A percentile compares a stretch with the other conserved stretches of the same genome.
phyloP scores from a whole-genome alignment of 2,113 vertebrate genomes.

The Laticauda laticaudata region DNA sequence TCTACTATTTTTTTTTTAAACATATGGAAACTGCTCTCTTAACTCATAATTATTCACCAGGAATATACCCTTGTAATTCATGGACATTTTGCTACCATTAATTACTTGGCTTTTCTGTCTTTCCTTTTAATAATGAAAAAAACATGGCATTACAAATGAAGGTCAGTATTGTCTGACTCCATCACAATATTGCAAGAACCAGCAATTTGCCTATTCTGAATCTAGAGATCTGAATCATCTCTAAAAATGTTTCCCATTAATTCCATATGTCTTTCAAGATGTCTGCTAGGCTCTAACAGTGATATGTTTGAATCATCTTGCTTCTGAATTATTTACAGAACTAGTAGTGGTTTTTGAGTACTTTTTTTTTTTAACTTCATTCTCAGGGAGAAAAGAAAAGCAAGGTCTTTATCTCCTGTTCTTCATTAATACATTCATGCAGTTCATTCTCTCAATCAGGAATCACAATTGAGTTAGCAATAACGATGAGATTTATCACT shows the following conservation, averaged over 20 bases:
- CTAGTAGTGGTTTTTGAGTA: background rate
- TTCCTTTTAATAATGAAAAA: background rate
- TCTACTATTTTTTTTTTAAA: background rate
- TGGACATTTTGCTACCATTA: background rate
- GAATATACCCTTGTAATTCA: background rate
- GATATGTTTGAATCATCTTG: background rate
- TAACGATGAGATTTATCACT: constrained; percentile 10
- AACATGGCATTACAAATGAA: background rate
- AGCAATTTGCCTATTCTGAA: background rate
- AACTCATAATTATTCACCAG: background rate
- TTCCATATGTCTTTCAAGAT: background rate
- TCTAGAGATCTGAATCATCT: background rate
- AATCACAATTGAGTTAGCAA: constrained; percentile 38
- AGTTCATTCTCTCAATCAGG: constrained; percentile 15
- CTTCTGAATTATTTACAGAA: background rate
- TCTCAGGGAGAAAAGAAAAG: constrained; percentile 20
- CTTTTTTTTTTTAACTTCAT: background rate
- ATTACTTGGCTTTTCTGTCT: background rate
- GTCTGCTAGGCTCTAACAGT: background rate
- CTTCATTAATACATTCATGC: constrained; percentile 31
- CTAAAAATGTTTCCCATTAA: background rate
- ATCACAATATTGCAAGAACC: background rate
- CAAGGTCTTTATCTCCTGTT: constrained; percentile 2
- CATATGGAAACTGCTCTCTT: background rate
- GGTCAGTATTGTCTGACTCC: background rate